Percentiles rank a stretch among this genome's conserved stretches.
These are phyloP conservation scores for Phrynosoma platyrhinos DNA, from an alignment of 2,113 vertebrate species.

Conservation along the genomic window DNA sequence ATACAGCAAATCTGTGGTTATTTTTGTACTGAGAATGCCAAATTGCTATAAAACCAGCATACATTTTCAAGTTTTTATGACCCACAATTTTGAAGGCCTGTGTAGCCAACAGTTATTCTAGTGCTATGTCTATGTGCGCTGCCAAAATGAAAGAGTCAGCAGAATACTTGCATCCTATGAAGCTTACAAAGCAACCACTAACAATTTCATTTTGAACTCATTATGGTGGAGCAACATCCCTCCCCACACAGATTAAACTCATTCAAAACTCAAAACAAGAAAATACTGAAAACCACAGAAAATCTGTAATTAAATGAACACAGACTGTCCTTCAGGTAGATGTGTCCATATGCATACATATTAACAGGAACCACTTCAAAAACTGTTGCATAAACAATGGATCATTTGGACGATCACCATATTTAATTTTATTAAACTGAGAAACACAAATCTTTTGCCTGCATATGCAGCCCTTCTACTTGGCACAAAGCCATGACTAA, in stretches of 20 bases:
- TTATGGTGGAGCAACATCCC: neutral
- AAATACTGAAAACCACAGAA: neutral
- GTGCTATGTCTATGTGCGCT: neutral
- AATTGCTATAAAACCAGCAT: too few species aligned
- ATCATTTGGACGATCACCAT: neutral
- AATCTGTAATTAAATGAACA: neutral
- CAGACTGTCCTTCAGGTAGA: neutral
- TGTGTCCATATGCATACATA: neutral
- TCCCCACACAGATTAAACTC: neutral
- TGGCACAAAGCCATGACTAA: too few species aligned
- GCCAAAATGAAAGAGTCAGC: neutral
- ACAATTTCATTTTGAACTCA: neutral
- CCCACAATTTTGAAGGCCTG: too few species aligned
- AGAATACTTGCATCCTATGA: neutral
- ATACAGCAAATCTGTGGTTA: too few species aligned
- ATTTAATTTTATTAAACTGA: neutral
- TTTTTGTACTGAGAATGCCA: too few species aligned
- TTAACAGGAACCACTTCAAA: neutral
- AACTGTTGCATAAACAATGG: neutral
- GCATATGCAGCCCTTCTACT: neutral
- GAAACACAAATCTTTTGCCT: neutral
- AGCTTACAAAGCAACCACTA: neutral
- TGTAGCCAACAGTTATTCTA: constrained; percentile 60
- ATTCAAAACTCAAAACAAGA: neutral
- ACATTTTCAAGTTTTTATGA: too few species aligned